Base-by-base conservation (phyloP, 1,140 invertebrate genomes). In the Aradophagus sp. region DNA sequence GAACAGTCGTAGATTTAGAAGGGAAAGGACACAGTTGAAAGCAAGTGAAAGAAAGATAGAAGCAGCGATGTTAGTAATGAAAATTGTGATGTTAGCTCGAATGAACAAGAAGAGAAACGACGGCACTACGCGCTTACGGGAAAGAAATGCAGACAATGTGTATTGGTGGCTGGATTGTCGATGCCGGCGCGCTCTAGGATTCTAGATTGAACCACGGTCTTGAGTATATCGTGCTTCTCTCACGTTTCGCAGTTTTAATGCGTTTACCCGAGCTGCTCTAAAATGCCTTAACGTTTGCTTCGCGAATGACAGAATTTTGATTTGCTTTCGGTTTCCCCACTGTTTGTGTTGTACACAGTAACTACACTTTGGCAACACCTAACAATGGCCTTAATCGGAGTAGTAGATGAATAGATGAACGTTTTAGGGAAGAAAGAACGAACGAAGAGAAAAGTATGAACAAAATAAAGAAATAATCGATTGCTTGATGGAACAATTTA, bases 111-210 rank as follows among this genome's bases (percentile, higher is more conserved):
- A 45, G 50, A 55, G 61, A 56, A 41, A 48, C 44, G 35, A 65
- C 61, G 44, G 47, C 47, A 45, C 27, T 23, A 53, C 59, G 59
- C 48, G 50, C 44, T 59, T 48, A 66, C 36, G 44, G 62, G 63
- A 78, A 76, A 75, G 38, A 82, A 80, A 84, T 86, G 85, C 84
- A 86, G 85, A 86, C 85, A 86, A 86, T 86, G 85, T 86, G 85
- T 86, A 84, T 85, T 86, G 85, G 85, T 84, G 84, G 85, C 84
- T 86, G 77, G 81, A 84, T 79, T 78, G 75, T 73, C 52, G 19
- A 75, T 56, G 75, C 53, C 70, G 41, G 26, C 61, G 61, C 59
- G 48, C 56, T 12, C 35, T 48, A 52, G 38, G 58, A 31, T 1
- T n/a, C n/a, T n/a, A 44, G 12, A 36, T 48, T 45, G 19, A 27